Evolutionary conservation across 2,113 vertebrate species (phyloP), one percentile per base, ranked within the genome.

Genomic region (Colinus virginianus): DNA sequence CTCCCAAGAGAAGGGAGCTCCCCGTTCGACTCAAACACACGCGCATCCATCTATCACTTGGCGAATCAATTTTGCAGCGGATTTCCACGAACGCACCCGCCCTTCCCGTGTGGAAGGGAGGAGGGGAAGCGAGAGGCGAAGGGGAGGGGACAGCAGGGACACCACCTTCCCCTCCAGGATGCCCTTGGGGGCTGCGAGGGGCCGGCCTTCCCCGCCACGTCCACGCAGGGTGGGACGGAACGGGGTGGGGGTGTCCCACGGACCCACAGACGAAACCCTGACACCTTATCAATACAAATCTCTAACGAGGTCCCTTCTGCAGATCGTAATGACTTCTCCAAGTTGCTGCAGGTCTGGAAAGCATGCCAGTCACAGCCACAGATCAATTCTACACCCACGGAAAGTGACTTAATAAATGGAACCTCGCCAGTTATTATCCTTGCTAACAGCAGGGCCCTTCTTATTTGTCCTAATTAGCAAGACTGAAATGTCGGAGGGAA

Each of bases 381-480:
- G 94, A 97, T 97, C 97, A 97, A 97, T 97, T 90, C 94, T 76
- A 91, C 95, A 90, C 96, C 97, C 90, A 96, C 93, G 70, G 95
- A 95, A 94, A 94, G 90, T 63, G 94, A 95, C 94, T 97, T 96
- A 97, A 97, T 97, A 96, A 96, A 97, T 95, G 96, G 94, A 69
- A 92, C 69, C 94, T 91, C 81, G 71, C 85, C 88, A 88, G 92
- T 94, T 95, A 90, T 95, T 95, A 95, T 94, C 95, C 91, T 84
- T 62, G 84, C 93, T 90, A 95, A 94, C 96, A 96, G 94, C 94
- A 94, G 95, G 78, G 56, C 95, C 91, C 88, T 96, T 94, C 95
- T 95, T 89, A 97, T 97, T 96, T 95, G 94, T 97, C 93, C 94
- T 97, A 97, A 97, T 97, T 97, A 97, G 95, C 92, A 53, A 76